Evolutionary conservation across 2,888 invertebrate genomes (phyloP).

Genomic region (Ypsolopha scabrella): DNA sequence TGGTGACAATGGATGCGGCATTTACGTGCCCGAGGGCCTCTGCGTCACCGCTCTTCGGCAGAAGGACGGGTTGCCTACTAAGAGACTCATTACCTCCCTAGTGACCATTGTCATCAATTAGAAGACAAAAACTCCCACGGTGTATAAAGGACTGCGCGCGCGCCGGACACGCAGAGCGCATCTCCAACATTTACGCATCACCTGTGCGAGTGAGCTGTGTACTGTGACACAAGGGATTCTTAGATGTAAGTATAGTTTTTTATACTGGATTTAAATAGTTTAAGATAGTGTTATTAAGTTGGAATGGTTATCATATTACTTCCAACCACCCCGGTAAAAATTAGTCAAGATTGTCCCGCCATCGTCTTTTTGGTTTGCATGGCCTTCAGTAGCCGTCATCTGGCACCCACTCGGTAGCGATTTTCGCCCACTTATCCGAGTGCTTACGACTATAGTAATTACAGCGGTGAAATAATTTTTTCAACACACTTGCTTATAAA

Average conservation of each 20-base stretch:
- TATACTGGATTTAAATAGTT: too few relatives aligned
- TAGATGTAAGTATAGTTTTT: not conserved
- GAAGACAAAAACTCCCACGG: constrained; percentile 66
- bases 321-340: too few relatives aligned
- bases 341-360: too few relatives aligned
- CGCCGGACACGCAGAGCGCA: constrained; percentile 55
- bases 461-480: too few relatives aligned
- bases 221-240: not conserved
- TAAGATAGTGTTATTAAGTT: too few relatives aligned
- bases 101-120: constrained; percentile 58
- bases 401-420: too few relatives aligned
- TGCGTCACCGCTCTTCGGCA: constrained; percentile 52
- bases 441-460: too few relatives aligned
- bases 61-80: constrained; percentile 63
- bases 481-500: too few relatives aligned
- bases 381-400: too few relatives aligned
- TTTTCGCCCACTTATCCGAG: too few relatives aligned
- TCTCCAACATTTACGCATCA: constrained; percentile 39
- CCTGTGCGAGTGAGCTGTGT: constrained; percentile 21
- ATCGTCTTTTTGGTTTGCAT: too few relatives aligned
- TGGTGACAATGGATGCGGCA: constrained; percentile 15
- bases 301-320: too few relatives aligned
- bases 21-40: constrained; percentile 24
- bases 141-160: constrained; percentile 56
- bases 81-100: constrained; percentile 61